Evolutionary conservation across 2,888 invertebrate genomes (phyloP), one percentile per base, ranked within the genome.

Genomic region (Lysandra bellargus): DNA sequence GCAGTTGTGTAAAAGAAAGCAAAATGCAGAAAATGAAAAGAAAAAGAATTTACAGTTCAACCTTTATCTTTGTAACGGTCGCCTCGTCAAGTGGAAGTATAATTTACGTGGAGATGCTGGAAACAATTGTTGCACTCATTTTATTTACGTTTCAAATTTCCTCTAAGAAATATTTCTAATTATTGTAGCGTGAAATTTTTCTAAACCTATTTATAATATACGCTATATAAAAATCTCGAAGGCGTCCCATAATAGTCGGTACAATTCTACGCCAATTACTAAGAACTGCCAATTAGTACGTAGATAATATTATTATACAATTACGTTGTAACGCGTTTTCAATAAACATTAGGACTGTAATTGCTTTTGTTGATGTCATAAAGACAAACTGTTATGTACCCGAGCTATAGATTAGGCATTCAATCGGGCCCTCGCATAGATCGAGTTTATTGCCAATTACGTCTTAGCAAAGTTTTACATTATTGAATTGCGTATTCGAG

Each of bases 1-100:
- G 85, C 85, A 86, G 80, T 80, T 79, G 86, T 84, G 84, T 87
- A 86, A 83, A 85, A 84, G 84, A 84, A 85, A 85, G 83, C 82
- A 82, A 85, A 86, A 88, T 89, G 77, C 73, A 72, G 57, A 74
- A 30, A 7, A 30, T 53, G 57, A 76, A 53, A 53, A 53, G 49
- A 49, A 53, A 57, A 53, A 76, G 2, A 76, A 5, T 69, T 37
- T 69, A 37, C 33, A 69, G 69, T 37, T 33, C 33, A 69, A 33
- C 69, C 69, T 37, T 64, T 64, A 64, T 33, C 69, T 69, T 64
- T 30, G 64, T 30, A 69, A 69, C 14, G 37, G 69, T 33, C 69
- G 64, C 30, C 64, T 69, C 69, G 69, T 37, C 69, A 17, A 64
- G 64, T 64, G 64, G 64, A 64, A 33, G 23, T 61, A 69, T 69